Evolutionary conservation across 2,113 vertebrate genomes (phyloP).

Genomic region (Hiodon alosoides): DNA sequence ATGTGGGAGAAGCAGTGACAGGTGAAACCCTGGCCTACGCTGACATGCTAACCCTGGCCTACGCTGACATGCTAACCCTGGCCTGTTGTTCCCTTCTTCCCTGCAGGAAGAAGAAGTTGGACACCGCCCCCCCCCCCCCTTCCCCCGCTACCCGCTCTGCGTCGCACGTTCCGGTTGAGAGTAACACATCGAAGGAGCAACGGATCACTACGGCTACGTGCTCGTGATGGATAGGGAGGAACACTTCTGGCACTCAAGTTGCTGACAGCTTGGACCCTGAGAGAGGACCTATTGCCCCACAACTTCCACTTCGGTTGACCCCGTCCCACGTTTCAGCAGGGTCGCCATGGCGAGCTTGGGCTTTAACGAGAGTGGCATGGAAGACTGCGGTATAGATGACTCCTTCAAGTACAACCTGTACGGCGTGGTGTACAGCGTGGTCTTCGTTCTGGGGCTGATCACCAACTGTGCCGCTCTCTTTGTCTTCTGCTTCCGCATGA

Average conservation of each 20-base stretch:
- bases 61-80: slow-evolving; percentile 12
- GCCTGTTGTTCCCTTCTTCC: slow-evolving; percentile 6
- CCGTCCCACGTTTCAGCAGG: neutral
- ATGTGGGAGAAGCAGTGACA: slow-evolving; percentile 9
- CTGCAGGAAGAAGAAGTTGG: slow-evolving; percentile 18
- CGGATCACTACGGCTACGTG: neutral
- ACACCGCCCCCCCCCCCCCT: too few relatives aligned
- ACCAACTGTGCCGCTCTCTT: slow-evolving; percentile 95
- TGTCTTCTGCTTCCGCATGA: slow-evolving; percentile 94
- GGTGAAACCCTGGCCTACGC: neutral
- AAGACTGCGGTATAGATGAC: slow-evolving; percentile 85
- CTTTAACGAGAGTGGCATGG: slow-evolving; percentile 72
- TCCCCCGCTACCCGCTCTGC: too few relatives aligned
- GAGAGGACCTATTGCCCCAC: neutral
- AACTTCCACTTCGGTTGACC: neutral
- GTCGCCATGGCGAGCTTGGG: slow-evolving; percentile 61
- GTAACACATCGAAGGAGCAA: neutral
- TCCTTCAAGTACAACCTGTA: slow-evolving; percentile 98
- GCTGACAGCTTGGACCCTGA: slow-evolving; percentile 22
- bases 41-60: neutral
- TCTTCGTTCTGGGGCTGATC: slow-evolving; percentile 86
- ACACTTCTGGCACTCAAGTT: slow-evolving; percentile 1
- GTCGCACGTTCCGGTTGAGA: too few relatives aligned
- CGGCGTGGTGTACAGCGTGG: slow-evolving; percentile 88
- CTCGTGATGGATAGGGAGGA: slow-evolving; percentile 12